Conservation (phyloP, 2,113 vertebrate species). For the Malaclemys terrapin region DNA sequence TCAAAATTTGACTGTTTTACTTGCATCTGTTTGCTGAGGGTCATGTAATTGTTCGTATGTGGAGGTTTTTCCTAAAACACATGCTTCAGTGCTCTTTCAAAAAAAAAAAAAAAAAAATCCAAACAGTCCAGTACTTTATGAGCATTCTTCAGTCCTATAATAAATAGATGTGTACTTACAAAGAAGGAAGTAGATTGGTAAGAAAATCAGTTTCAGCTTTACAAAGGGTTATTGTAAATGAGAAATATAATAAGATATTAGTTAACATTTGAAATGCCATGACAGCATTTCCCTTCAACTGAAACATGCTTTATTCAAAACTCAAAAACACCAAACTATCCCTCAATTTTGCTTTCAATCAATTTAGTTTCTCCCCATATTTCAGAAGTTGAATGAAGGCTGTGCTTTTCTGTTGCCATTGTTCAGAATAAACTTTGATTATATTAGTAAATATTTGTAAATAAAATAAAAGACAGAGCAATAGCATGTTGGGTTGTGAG, state of each 20-base stretch:
- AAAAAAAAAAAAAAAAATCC: background rate
- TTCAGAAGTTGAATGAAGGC: background rate
- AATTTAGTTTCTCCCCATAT: background rate
- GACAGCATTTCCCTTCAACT: background rate
- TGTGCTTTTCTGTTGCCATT: background rate
- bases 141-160: background rate
- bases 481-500: background rate
- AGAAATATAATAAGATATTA: background rate
- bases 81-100: background rate
- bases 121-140: background rate
- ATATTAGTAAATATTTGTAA: background rate
- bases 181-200: background rate
- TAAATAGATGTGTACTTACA: fast-evolving
- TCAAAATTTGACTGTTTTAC: slow-evolving; percentile 13
- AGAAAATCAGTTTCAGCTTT: background rate
- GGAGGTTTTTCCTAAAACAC: background rate
- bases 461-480: background rate
- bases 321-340: background rate
- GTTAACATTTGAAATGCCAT: background rate
- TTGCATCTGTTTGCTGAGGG: background rate
- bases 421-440: background rate
- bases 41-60: background rate
- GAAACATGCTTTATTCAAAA: background rate
- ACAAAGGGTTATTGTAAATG: background rate
- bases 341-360: background rate